Conservation (phyloP, 2,888 invertebrate genomes). For the Drosophila atroscutellata region DNA sequence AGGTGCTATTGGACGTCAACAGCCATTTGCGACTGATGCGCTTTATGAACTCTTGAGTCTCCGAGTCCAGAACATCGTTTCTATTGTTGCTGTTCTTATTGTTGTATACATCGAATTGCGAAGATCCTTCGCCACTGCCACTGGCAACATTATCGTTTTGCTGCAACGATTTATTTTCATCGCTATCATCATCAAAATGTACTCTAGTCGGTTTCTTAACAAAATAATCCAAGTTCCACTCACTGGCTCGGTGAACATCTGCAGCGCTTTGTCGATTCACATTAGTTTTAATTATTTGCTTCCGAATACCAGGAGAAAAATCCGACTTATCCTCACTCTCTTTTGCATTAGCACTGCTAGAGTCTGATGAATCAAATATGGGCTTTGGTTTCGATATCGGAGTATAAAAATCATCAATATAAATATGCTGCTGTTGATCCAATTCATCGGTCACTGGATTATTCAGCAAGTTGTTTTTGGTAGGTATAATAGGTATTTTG, state of each 20-base stretch:
- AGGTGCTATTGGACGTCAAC: neutral
- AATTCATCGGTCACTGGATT: conserved; percentile 44
- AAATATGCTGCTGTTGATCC: conserved; percentile 43
- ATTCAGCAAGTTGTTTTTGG: conserved; percentile 29
- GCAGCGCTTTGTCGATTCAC: neutral
- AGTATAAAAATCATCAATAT: conserved; percentile 69
- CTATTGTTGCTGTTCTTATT: neutral
- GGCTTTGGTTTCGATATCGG: conserved; percentile 13
- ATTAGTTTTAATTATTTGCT: conserved; percentile 1
- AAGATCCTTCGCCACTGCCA: conserved; percentile 15
- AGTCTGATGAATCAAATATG: neutral
- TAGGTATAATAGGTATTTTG: conserved; percentile 5
- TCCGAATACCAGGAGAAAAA: neutral
- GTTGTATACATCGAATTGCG: neutral
- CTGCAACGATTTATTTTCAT: conserved; percentile 23
- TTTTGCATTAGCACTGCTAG: neutral
- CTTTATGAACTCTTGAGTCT: conserved; percentile 9
- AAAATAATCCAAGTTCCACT: conserved; percentile 10
- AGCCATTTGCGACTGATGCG: conserved; percentile 12
- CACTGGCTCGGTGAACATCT: neutral
- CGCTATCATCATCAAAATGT: conserved; percentile 13
- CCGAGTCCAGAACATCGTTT: conserved; percentile 8
- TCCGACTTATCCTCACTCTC: conserved; percentile 1
- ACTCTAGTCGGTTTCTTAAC: neutral
- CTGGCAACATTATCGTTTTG: conserved; percentile 24